A percentile compares a stretch with the other conserved stretches of the same genome.
Conservation (phyloP, 1,140 invertebrate species). For the Anagrus nilaparvatae region DNA sequence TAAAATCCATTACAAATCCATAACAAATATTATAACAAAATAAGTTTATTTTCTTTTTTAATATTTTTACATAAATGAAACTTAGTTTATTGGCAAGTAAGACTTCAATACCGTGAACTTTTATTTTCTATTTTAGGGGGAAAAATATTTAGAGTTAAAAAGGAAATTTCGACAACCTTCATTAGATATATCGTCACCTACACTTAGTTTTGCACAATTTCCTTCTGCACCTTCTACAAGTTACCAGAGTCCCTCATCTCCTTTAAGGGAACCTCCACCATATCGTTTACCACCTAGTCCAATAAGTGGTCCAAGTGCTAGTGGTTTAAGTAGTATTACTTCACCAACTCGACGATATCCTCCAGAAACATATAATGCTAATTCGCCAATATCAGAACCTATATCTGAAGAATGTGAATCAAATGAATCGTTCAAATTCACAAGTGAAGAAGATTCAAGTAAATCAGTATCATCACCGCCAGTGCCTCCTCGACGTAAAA, state of each 20-base stretch:
- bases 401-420: slow-evolving; percentile 3
- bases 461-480: slow-evolving; percentile 32
- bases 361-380: slow-evolving; percentile 7
- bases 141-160: slow-evolving; percentile 76
- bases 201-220: slow-evolving; percentile 22
- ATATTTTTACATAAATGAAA: too few relatives aligned
- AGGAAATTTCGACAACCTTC: slow-evolving; percentile 54
- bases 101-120: too few relatives aligned
- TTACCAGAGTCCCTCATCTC: slow-evolving; percentile 26
- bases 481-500: slow-evolving; percentile 47
- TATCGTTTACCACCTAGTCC: slow-evolving; percentile 56
- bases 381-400: not conserved
- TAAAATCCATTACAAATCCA: too few relatives aligned
- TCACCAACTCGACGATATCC: slow-evolving; percentile 14
- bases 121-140: slow-evolving; percentile 54
- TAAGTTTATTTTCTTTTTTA: too few relatives aligned
- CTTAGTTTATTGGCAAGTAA: too few relatives aligned
- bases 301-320: too few relatives aligned
- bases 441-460: not conserved
- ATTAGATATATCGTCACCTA: slow-evolving; percentile 28
- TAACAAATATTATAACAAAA: too few relatives aligned
- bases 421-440: not conserved
- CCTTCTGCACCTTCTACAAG: slow-evolving; percentile 12
- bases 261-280: slow-evolving; percentile 48
- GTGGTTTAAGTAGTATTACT: slow-evolving; percentile 16